Evolutionary conservation across 1,140 invertebrate genomes (phyloP).

Genomic region (Zaprionus ornatus): DNA sequence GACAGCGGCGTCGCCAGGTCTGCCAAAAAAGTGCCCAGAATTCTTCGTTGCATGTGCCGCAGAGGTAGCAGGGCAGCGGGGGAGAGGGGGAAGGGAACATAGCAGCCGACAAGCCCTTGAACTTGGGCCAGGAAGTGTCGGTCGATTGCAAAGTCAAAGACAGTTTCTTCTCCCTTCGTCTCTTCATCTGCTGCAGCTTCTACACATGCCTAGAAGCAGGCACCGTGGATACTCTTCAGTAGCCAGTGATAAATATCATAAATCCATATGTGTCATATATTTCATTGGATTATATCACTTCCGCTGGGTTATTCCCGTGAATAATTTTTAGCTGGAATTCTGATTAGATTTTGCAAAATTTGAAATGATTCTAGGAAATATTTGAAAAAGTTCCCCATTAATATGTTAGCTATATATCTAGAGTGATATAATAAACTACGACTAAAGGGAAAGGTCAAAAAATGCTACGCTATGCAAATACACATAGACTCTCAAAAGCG

Average conservation of each 20-base stretch:
- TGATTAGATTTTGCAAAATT: neutral
- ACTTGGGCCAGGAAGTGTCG: slow-evolving; percentile 70
- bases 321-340: neutral
- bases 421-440: too few relatives aligned
- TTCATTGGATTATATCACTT: slow-evolving; percentile 11
- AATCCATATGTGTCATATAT: neutral
- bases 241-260: neutral
- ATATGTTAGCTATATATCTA: neutral
- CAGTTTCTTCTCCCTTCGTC: neutral
- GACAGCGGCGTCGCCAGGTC: slow-evolving; percentile 55
- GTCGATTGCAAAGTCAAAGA: slow-evolving; percentile 55
- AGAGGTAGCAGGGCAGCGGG: slow-evolving; percentile 10
- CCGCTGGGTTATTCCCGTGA: neutral
- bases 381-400: neutral
- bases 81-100: neutral
- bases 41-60: slow-evolving; percentile 48
- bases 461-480: too few relatives aligned
- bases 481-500: too few relatives aligned
- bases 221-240: neutral
- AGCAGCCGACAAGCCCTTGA: slow-evolving; percentile 55
- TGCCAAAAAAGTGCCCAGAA: slow-evolving; percentile 54
- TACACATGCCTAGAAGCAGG: neutral
- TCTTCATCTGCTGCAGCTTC: neutral
- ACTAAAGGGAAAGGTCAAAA: too few relatives aligned
- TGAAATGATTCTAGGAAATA: neutral